These are phyloP conservation scores for Yasuhikotakia modesta DNA, from an alignment of 2,797 vertebrate species.

Conservation along the genomic window DNA sequence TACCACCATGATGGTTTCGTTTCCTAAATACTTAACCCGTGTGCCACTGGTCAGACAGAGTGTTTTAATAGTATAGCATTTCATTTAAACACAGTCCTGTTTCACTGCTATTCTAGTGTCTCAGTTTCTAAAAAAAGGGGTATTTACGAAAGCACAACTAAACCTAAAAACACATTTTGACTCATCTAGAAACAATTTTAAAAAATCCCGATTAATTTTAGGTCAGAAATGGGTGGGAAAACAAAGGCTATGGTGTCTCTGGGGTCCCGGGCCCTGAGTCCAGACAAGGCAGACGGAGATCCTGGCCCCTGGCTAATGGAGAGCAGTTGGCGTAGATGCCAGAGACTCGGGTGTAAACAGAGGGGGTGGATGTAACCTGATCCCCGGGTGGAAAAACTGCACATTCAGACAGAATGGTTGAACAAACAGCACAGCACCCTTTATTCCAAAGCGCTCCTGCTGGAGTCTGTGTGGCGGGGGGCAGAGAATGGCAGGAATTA, in stretches of 20 bases:
- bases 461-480: conserved; percentile 64
- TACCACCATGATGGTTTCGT: too few species aligned
- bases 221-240: not conserved
- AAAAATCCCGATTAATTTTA: not conserved
- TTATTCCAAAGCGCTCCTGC: conserved; percentile 64
- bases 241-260: not conserved
- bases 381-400: conserved; percentile 25
- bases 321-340: conserved; percentile 45
- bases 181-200: too few species aligned
- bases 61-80: too few species aligned
- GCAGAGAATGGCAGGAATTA: conserved; percentile 46
- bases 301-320: conserved; percentile 31
- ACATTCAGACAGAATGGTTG: conserved; percentile 61
- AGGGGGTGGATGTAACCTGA: conserved; percentile 43
- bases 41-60: too few species aligned
- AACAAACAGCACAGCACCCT: conserved; percentile 58
- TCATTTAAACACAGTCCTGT: too few species aligned
- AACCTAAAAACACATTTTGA: not conserved
- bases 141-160: too few species aligned
- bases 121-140: too few species aligned
- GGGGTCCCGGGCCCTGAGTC: not conserved
- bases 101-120: too few species aligned
- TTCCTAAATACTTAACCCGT: too few species aligned
- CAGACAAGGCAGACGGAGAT: conserved; percentile 18
- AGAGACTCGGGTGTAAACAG: conserved; percentile 49